Evolutionary conservation across 2,797 vertebrate genomes (phyloP), one percentile per base, ranked within the genome.

Genomic region (Alectoris magna): DNA sequence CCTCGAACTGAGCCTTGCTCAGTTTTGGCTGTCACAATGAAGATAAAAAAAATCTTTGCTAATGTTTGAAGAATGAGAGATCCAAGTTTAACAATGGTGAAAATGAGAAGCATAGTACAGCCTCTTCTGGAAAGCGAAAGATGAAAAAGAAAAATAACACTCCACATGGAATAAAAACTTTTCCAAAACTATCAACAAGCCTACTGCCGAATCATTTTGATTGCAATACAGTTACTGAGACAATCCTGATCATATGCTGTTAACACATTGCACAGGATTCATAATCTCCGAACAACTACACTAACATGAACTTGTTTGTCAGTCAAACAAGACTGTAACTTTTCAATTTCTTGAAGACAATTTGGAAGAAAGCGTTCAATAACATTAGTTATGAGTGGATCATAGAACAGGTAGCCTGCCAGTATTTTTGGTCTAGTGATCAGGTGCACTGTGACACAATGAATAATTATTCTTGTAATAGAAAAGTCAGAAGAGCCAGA

Each of bases 21-120:
- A n/a, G 23, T 80, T 94, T 81, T 56, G 11, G 19, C 43, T 87
- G 44, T 73, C 87, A 85, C 58, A 86, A 55, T 29, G 51, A 74
- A 73, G 46, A 55, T 39, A 22, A 88, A 76, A 88, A 79, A 91
- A 87, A 24, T 17, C 12, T 17, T 8, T 26, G 29, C 60, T 58
- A 13, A 6, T 14, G 17, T 88, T 88, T 92, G 43, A 87, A 76
- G 38, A 62, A 64, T 17, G 8, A 72, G 23, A 73, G 5, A 62
- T 60, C 81, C 39, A 67, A 78, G 18, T 34, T 70, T 78, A 93
- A 58, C 2, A 7, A 79, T 41, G 43, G 60, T 69, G 79, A 93
- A 95, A 90, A 53, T 8, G 1, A 76, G 21, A 15, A 72, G 34
- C 4, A 59, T 21, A 89, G 34, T 38, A 81, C 14, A 68, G 10